Percentiles rank a stretch among this genome's conserved stretches.
Evolutionary conservation across 2,888 invertebrate species (phyloP).

Genomic region (Drepana falcataria): DNA sequence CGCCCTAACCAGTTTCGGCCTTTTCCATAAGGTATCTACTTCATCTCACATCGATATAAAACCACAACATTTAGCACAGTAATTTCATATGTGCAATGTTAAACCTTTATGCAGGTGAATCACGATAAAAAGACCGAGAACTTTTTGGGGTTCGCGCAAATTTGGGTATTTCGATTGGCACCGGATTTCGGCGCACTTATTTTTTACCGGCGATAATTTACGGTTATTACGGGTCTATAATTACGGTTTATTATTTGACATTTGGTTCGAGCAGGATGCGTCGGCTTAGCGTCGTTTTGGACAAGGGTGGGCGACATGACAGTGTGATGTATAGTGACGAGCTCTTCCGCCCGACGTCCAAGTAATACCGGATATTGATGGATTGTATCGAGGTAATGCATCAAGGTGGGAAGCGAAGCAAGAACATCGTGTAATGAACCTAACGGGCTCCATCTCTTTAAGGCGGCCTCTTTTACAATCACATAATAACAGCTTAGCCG

Average conservation of each 20-base stretch:
- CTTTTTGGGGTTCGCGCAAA: conserved; percentile 6
- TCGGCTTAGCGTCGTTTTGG: conserved; percentile 21
- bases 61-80: conserved; percentile 37
- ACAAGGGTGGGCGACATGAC: conserved; percentile 14
- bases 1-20: conserved; percentile 43
- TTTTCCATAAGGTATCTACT: conserved; percentile 40
- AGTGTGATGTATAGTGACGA: conserved; percentile 13
- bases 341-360: conserved; percentile 17
- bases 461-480: not conserved
- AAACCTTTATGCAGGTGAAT: conserved; percentile 26
- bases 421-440: not conserved
- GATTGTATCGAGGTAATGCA: not conserved
- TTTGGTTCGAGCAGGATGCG: conserved; percentile 31
- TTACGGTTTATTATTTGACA: conserved; percentile 15
- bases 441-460: not conserved
- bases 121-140: conserved; percentile 20
- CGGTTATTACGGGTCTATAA: conserved; percentile 18
- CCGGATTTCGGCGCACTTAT: conserved; percentile 13
- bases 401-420: not conserved
- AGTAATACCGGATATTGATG: conserved; percentile 4
- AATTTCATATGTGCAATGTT: conserved; percentile 32
- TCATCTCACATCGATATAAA: conserved; percentile 47
- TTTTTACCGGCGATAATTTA: conserved; percentile 17
- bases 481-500: not conserved
- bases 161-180: conserved; percentile 21